Conservation (phyloP, 1,140 invertebrate species). For the Armadillidium nasatum region DNA sequence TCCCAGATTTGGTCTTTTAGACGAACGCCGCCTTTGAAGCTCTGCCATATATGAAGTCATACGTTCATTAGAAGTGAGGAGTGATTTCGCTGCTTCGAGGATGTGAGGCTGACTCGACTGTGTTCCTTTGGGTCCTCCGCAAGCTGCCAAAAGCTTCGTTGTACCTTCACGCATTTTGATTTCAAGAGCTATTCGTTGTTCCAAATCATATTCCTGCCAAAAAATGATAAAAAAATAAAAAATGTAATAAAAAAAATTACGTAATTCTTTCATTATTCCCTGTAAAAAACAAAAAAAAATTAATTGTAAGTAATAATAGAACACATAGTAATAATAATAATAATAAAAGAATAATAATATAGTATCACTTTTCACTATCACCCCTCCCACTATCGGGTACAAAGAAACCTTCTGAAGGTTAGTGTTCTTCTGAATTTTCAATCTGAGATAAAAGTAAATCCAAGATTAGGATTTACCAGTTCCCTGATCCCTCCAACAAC, state of each 20-base stretch:
- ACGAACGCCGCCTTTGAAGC: conserved; percentile 54
- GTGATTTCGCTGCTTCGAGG: conserved; percentile 63
- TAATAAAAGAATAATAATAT: too few species aligned
- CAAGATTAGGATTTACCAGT: too few species aligned
- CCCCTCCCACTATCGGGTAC: too few species aligned
- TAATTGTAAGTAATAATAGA: too few species aligned
- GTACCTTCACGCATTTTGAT: conserved; percentile 24
- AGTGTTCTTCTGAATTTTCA: too few species aligned
- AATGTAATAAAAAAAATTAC: background rate
- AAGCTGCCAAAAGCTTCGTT: conserved; percentile 58
- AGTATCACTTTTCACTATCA: too few species aligned
- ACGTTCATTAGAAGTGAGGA: conserved; percentile 63
- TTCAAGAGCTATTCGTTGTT: conserved; percentile 18
- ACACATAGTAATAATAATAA: too few species aligned
- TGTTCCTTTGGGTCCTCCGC: conserved; percentile 47
- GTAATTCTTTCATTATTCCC: background rate
- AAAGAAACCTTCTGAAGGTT: too few species aligned
- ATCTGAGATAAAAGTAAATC: too few species aligned
- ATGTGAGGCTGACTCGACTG: conserved; percentile 59
- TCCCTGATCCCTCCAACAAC: too few species aligned
- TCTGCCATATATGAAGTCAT: conserved; percentile 66
- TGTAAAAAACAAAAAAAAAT: background rate
- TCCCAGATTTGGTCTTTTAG: background rate
- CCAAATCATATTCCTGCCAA: conserved; percentile 27
- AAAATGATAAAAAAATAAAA: background rate